phyloP scores from a whole-genome alignment of 2,797 vertebrate genomes.

The Corythornis leucogaster region DNA sequence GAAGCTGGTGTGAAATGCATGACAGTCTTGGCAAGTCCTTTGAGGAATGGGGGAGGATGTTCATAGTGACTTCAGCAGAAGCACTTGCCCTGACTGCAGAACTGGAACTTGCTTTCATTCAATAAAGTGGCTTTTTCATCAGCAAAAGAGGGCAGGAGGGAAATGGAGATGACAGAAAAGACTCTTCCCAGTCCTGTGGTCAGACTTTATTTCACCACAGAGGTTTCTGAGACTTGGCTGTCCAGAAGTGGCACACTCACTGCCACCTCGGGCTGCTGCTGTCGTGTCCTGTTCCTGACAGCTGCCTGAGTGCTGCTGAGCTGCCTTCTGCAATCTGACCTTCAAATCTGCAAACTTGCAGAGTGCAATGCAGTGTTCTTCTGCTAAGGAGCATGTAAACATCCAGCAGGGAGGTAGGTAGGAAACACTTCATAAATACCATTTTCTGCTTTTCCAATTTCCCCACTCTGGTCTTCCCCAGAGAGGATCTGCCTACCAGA shows the following conservation, averaged over 20 bases:
- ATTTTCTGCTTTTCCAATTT: not conserved
- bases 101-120: not conserved
- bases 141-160: not conserved
- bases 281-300: not conserved
- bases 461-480: not conserved
- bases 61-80: not conserved
- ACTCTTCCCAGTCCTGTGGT: not conserved
- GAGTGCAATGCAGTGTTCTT: not conserved
- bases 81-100: not conserved
- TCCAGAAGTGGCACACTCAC: not conserved
- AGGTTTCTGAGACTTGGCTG: not conserved
- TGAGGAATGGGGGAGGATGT: not conserved
- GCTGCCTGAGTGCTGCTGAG: not conserved
- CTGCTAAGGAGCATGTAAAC: not conserved
- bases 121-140: not conserved
- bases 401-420: not conserved
- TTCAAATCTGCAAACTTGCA: not conserved
- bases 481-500: not conserved
- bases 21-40: not conserved
- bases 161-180: not conserved
- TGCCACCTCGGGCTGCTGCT: not conserved
- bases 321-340: not conserved
- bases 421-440: not conserved
- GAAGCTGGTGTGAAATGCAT: not conserved
- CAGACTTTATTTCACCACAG: not conserved